Conservation (phyloP, 2,888 invertebrate genomes). For the Electrophaes corylata region DNA sequence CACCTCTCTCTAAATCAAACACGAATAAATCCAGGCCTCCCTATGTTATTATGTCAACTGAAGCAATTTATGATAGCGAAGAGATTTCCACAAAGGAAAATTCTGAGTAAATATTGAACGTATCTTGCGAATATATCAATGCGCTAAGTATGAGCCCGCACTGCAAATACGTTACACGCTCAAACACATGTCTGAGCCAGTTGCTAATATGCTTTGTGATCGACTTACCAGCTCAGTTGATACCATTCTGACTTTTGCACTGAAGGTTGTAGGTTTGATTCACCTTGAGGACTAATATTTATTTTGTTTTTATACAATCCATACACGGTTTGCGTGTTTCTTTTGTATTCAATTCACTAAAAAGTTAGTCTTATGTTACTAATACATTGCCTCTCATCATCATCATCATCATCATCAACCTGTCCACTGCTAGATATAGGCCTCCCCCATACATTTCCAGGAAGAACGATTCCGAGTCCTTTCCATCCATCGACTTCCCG, state of each 20-base stretch:
- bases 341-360: too few relatives aligned
- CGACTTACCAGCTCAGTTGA: not conserved
- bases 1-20: constrained; percentile 76
- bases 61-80: constrained; percentile 80
- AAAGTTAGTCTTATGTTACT: too few relatives aligned
- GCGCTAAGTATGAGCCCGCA: constrained; percentile 37
- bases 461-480: too few relatives aligned
- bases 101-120: constrained; percentile 70
- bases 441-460: too few relatives aligned
- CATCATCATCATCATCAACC: too few relatives aligned
- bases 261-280: not conserved
- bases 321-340: too few relatives aligned
- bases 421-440: too few relatives aligned
- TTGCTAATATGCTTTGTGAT: not conserved
- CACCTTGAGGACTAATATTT: too few relatives aligned
- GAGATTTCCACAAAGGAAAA: constrained; percentile 75
- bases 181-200: not conserved
- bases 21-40: constrained; percentile 78
- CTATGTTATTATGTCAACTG: constrained; percentile 80
- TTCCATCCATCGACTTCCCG: too few relatives aligned
- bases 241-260: too few relatives aligned
- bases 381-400: too few relatives aligned
- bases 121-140: constrained; percentile 53
- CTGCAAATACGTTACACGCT: constrained; percentile 6
- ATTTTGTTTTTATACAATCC: too few relatives aligned